These are phyloP conservation scores for Lasioglossum oenotherae DNA, from an alignment of 2,888 invertebrate species.

Conservation along the genomic window DNA sequence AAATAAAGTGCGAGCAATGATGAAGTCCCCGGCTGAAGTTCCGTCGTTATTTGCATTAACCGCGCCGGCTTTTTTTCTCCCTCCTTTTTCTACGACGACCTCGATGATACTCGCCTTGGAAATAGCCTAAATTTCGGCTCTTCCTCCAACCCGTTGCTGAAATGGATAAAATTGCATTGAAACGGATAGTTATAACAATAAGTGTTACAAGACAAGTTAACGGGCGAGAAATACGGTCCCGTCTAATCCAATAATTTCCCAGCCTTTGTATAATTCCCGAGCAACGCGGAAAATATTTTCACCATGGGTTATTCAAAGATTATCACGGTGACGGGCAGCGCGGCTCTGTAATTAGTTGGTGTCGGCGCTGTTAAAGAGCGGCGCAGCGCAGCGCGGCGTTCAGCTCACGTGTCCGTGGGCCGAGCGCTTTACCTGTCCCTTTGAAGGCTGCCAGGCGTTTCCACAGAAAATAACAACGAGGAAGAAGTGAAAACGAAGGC, in stretches of 20 bases:
- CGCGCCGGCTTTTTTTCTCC: not conserved
- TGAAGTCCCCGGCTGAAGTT: slow-evolving; percentile 6
- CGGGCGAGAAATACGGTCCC: not conserved
- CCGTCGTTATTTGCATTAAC: slow-evolving; percentile 20
- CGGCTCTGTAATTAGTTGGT: slow-evolving; percentile 18
- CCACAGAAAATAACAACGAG: slow-evolving; percentile 7
- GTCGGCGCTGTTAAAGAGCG: slow-evolving; percentile 20
- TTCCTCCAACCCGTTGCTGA: not conserved
- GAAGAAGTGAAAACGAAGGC: slow-evolving; percentile 28
- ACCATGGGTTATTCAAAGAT: not conserved
- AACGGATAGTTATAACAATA: no score
- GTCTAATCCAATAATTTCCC: not conserved
- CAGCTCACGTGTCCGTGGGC: slow-evolving; percentile 17
- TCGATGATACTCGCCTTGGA: not conserved
- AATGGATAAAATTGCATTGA: no score
- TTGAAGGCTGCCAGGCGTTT: slow-evolving; percentile 1
- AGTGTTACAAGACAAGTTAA: not conserved
- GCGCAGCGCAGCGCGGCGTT: not conserved
- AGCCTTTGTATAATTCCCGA: not conserved
- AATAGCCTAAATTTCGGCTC: not conserved
- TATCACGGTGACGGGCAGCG: not conserved
- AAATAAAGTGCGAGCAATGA: slow-evolving; percentile 23
- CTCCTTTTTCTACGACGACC: not conserved
- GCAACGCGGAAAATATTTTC: not conserved
- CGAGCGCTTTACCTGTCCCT: slow-evolving; percentile 5